phyloP scores from a whole-genome alignment of 2,797 vertebrate genomes.

The Vipera latastei region DNA sequence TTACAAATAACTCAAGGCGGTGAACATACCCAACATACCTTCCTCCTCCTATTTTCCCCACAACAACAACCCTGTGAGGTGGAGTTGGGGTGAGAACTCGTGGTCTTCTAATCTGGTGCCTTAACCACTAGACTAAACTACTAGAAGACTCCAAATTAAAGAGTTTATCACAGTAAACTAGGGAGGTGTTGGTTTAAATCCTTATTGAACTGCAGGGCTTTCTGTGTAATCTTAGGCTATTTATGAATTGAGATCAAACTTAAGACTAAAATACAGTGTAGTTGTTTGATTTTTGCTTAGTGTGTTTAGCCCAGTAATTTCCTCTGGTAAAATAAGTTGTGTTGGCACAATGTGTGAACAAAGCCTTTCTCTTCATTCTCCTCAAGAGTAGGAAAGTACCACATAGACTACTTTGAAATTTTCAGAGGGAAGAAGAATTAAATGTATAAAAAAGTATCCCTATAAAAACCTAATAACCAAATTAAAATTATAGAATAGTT shows the following conservation, averaged over 20 bases:
- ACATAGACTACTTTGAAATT: neutral
- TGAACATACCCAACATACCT: neutral
- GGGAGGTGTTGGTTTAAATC: neutral
- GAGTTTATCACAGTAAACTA: neutral
- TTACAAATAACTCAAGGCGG: neutral
- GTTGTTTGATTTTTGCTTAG: neutral
- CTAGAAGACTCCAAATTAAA: neutral
- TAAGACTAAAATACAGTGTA: neutral
- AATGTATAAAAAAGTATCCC: neutral
- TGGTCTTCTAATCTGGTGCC: neutral
- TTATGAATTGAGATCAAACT: neutral
- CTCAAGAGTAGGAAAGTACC: neutral
- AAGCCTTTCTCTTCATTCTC: neutral
- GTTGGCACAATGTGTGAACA: neutral
- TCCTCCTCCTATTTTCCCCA: neutral
- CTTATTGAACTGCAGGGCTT: neutral
- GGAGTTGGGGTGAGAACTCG: neutral
- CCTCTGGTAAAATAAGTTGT: neutral
- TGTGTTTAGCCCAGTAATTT: neutral
- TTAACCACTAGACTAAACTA: neutral
- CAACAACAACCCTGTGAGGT: neutral
- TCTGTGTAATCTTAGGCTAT: neutral
- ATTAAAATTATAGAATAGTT: neutral
- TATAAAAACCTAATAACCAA: neutral
- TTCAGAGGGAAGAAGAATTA: neutral